phyloP scores from a whole-genome alignment of 2,113 vertebrate species.

The Ceuthmochares aereus region DNA sequence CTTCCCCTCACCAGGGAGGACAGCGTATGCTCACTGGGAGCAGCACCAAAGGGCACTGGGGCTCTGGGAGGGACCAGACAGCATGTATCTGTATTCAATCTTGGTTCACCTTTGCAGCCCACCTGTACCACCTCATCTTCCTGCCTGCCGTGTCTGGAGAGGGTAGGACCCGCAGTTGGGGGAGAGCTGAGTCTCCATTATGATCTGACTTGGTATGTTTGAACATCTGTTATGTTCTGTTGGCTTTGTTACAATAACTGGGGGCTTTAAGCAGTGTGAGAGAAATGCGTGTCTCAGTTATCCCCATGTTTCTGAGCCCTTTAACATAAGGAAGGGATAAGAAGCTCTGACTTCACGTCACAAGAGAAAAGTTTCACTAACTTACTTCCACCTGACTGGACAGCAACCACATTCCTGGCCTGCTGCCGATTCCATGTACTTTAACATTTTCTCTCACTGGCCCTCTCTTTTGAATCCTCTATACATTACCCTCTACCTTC shows the following conservation, averaged over 20 bases:
- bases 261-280: background rate
- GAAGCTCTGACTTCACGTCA: background rate
- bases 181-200: background rate
- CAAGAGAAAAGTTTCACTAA: background rate
- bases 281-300: background rate
- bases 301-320: background rate
- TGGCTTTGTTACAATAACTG: background rate
- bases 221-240: background rate
- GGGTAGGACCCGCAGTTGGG: background rate
- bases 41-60: background rate
- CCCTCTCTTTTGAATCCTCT: background rate
- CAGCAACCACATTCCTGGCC: background rate
- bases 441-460: background rate
- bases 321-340: background rate
- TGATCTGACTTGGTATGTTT: background rate
- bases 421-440: background rate
- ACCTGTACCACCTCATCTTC: background rate
- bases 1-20: background rate
- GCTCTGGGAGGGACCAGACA: background rate
- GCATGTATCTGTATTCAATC: background rate
- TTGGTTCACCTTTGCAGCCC: background rate
- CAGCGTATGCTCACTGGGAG: background rate
- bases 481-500: background rate
- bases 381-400: background rate
- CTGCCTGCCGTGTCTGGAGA: background rate